phyloP scores from a whole-genome alignment of 2,888 invertebrate species.

The Petrolisthes cinctipes region DNA sequence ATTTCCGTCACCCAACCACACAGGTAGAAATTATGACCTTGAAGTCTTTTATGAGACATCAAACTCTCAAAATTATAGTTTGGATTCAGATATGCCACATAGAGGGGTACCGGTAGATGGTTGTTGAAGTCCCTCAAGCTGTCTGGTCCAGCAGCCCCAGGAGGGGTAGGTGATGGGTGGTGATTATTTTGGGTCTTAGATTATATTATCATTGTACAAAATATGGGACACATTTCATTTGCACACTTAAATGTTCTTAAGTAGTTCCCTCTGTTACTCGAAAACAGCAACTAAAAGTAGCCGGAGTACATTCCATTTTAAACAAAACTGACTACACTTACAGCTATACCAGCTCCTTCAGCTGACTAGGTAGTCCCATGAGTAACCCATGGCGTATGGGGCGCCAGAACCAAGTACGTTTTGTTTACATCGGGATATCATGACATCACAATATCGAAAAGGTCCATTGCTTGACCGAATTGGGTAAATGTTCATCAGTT shows the following conservation, averaged over 20 bases:
- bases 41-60: background rate
- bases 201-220: background rate
- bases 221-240: background rate
- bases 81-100: background rate
- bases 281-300: background rate
- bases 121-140: no score
- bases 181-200: background rate
- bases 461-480: no score
- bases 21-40: background rate
- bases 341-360: background rate
- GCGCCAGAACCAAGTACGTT: no score
- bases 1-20: background rate
- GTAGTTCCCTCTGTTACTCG: background rate
- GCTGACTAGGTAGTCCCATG: background rate
- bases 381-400: background rate
- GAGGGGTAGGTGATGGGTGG: constrained; percentile 1
- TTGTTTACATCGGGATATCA: no score
- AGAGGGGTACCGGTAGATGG: no score
- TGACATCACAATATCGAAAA: no score
- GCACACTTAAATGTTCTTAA: background rate
- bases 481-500: no score
- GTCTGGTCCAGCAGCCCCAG: no score
- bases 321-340: background rate
- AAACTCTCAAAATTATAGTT: background rate
- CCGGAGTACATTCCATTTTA: background rate